phyloP scores from a whole-genome alignment of 37 sponge, comb jelly and placozoan species.

The Theonella swinhoei region DNA sequence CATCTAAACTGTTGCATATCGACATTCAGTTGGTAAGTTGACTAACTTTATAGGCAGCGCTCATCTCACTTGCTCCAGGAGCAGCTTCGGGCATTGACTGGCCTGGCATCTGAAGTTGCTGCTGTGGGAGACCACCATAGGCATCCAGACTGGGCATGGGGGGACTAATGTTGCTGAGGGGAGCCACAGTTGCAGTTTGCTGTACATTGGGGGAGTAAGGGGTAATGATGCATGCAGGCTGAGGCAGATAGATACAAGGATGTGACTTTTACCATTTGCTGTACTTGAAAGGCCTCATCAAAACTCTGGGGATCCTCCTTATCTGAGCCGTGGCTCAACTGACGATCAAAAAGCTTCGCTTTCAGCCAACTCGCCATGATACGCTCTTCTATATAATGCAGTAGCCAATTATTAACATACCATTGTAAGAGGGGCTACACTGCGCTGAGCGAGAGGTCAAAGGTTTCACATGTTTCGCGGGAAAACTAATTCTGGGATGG shows the following conservation, averaged over 20 bases:
- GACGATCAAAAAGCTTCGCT: conserved; percentile 61
- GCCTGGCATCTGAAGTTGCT: background rate
- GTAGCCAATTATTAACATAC: background rate
- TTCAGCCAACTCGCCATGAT: conserved; percentile 47
- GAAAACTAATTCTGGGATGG: background rate
- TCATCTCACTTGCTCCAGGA: conserved; percentile 68
- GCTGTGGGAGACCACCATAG: background rate
- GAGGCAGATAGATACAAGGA: background rate
- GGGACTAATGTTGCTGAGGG: too few relatives aligned
- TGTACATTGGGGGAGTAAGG: too few relatives aligned
- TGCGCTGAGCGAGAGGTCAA: background rate
- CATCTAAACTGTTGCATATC: background rate
- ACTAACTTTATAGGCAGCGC: conserved; percentile 61
- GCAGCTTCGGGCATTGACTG: background rate
- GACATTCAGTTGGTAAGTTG: background rate
- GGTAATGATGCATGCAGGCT: too few relatives aligned
- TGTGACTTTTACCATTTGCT: background rate
- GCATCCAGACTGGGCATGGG: too few relatives aligned
- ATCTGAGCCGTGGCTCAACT: conserved; percentile 78
- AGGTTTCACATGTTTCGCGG: background rate
- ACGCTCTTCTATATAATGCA: background rate
- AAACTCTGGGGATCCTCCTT: conserved; percentile 54
- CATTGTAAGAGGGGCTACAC: background rate
- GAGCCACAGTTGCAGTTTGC: too few relatives aligned
- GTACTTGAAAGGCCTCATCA: conserved; percentile 56